A percentile compares a stretch with the other conserved stretches of the same genome.
Conservation (phyloP, 2,888 invertebrate species). For the Drosophila anomelani region DNA sequence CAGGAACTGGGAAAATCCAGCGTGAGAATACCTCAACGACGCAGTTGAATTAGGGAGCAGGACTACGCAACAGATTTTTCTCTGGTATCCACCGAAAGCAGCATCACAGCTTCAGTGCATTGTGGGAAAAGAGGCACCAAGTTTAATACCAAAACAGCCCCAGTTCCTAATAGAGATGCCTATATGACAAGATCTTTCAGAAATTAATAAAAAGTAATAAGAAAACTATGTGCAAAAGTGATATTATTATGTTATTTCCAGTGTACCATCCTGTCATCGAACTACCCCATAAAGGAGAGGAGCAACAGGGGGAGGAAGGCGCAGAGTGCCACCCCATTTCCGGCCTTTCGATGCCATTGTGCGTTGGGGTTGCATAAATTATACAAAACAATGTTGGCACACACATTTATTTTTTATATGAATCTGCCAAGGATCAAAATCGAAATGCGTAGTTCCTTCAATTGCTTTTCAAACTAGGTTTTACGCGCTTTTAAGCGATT, state of each 20-base stretch:
- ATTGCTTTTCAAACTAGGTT: constrained; percentile 69
- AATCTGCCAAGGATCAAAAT: constrained; percentile 34
- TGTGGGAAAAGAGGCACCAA: not conserved
- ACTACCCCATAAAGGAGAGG: constrained; percentile 32
- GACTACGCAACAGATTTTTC: constrained; percentile 50
- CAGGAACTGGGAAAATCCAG: constrained; percentile 48
- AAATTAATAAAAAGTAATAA: not conserved
- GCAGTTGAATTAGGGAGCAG: constrained; percentile 51
- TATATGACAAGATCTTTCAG: not conserved
- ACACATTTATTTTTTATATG: constrained; percentile 9
- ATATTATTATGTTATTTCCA: not conserved
- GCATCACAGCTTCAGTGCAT: constrained; percentile 6
- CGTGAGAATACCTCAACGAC: constrained; percentile 68
- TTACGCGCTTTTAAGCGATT: constrained; percentile 65
- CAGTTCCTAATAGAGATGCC: too few species aligned
- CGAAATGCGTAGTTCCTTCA: constrained; percentile 64
- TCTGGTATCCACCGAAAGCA: constrained; percentile 54
- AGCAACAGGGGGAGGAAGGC: constrained; percentile 18
- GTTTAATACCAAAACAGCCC: too few species aligned
- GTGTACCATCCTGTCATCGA: constrained; percentile 31
- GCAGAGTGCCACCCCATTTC: constrained; percentile 37
- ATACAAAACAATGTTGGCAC: constrained; percentile 33
- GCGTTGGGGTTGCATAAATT: constrained; percentile 73
- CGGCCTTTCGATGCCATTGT: constrained; percentile 40
- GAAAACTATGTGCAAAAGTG: not conserved